Conservation (phyloP, 2,113 vertebrate species). For the Nymphicus hollandicus region DNA sequence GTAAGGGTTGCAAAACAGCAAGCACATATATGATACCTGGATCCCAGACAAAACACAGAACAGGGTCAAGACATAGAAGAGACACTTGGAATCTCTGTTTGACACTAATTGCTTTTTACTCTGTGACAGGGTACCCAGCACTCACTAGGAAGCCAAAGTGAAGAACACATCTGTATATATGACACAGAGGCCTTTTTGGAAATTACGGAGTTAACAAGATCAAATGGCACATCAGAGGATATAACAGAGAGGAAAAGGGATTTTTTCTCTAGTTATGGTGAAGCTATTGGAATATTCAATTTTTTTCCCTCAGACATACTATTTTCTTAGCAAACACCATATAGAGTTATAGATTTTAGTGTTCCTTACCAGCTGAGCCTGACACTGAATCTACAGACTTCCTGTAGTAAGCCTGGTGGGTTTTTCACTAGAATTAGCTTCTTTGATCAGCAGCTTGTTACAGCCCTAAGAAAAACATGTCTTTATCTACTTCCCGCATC, state of each 20-base stretch:
- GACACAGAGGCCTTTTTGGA: not conserved
- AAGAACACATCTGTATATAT: not conserved
- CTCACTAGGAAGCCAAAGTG: not conserved
- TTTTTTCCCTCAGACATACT: not conserved
- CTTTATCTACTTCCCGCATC: not conserved
- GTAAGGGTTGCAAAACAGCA: not conserved
- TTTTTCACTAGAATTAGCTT: not conserved
- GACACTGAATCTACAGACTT: not conserved
- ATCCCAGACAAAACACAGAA: not conserved
- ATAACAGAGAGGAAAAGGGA: not conserved
- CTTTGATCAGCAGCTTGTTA: not conserved
- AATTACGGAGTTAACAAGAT: not conserved
- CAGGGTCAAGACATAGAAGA: not conserved
- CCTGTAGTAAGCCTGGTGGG: not conserved
- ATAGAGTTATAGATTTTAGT: not conserved
- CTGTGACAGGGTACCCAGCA: not conserved
- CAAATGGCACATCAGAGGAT: not conserved
- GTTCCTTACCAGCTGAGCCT: not conserved
- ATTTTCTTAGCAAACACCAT: not conserved
- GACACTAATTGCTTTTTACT: fast-evolving
- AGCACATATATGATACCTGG: not conserved
- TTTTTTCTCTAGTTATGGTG: not conserved
- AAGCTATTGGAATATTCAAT: not conserved
- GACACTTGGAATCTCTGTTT: not conserved
- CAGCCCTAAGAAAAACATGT: not conserved